Evolutionary conservation across 2,113 vertebrate genomes (phyloP).

Genomic region (Pangasianodon hypophthalmus): DNA sequence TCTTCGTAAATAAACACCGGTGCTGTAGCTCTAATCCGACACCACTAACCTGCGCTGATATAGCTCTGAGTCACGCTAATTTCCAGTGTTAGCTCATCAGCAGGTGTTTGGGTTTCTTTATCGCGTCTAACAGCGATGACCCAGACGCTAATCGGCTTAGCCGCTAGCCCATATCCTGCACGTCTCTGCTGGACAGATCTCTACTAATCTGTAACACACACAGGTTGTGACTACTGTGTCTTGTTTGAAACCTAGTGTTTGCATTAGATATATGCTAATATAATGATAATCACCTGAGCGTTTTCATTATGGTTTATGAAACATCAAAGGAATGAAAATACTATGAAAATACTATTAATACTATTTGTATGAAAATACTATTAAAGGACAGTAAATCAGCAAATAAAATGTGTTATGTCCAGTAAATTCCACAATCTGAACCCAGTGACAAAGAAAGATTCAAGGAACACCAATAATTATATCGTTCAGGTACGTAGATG

Average conservation of each 20-base stretch:
- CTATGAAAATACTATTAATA: neutral
- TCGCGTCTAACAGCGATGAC: slow-evolving; percentile 26
- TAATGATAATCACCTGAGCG: neutral
- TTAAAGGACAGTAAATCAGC: neutral
- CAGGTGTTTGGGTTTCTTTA: slow-evolving; percentile 39
- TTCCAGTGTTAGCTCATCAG: slow-evolving; percentile 32
- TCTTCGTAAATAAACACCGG: neutral
- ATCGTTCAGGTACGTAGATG: neutral
- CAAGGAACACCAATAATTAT: neutral
- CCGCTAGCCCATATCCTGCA: slow-evolving; percentile 22
- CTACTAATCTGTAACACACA: slow-evolving; percentile 4
- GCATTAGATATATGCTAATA: neutral
- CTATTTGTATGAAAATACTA: neutral
- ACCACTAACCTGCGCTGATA: slow-evolving; percentile 1
- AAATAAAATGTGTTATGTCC: neutral
- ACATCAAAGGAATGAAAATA: neutral
- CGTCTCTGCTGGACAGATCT: slow-evolving; percentile 11
- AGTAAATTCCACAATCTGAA: too few relatives aligned
- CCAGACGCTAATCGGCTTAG: slow-evolving; percentile 47
- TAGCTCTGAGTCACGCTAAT: slow-evolving; percentile 27
- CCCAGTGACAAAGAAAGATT: neutral
- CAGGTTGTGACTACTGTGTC: neutral
- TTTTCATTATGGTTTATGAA: neutral
- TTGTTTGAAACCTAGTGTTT: neutral
- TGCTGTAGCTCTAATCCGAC: neutral